Evolutionary conservation across 2,888 invertebrate species (phyloP), one percentile per base, ranked within the genome.

Genomic region (Willowsia nigromaculata): DNA sequence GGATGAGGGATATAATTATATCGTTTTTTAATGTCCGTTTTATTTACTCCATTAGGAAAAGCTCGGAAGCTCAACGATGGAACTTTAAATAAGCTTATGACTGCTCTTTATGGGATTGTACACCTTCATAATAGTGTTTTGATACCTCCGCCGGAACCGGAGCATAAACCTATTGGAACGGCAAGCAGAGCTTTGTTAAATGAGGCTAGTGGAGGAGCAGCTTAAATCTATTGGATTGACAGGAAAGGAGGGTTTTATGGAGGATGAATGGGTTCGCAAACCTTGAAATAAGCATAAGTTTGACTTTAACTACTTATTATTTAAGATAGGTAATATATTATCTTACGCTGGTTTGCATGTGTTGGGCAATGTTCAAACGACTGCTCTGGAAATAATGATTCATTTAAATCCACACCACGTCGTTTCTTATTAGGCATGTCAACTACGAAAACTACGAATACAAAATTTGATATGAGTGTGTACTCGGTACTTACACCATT

Each of bases 41-140:
- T 27, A 18, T 25, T 74, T 27, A 27, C 62, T 78, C 71, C 53
- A 33, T 50, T 43, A 93, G 93, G 92, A 27, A 93, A 92, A 74
- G 89, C 93, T 27, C 82, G 93, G 25, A 92, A 92, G 85, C 80
- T 93, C 62, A 93, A 91, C 76, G 93, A 93, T 62, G 93, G 93
- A 53, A 93, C 93, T 13, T 82, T 93, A 43, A 91, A 76, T 47
- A 93, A 93, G 87, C 80, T 93, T 30, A 92, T 93, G 92, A 59
- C 85, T 7, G 85, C 92, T 62, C 84, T 93, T 6, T 89, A 90
- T 47, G 91, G 92, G 62, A 71, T 93, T 33, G 90, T 92, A 2
- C 83, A 91, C 27, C n/a, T 90, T 43, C 90, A 92, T 68, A 90
- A 90, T 62, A 82, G 59, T 37, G 88, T 88, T 50, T 22, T 89